These are phyloP conservation scores for Proisotoma minuta DNA, from an alignment of 2,888 invertebrate genomes.

Conservation along the genomic window DNA sequence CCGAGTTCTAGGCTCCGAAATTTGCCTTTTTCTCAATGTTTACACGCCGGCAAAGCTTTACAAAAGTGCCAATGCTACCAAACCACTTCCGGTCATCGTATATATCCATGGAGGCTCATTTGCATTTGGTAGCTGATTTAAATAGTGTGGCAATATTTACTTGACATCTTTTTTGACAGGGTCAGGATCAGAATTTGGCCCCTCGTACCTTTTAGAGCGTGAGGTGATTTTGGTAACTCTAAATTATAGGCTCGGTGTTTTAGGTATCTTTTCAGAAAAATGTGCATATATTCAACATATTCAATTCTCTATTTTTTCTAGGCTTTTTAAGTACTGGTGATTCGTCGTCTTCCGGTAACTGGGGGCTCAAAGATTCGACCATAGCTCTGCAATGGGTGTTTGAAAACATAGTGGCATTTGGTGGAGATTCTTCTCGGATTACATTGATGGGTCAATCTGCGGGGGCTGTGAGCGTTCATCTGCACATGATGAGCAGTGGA, in stretches of 20 bases:
- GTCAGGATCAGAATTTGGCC: slow-evolving; percentile 10
- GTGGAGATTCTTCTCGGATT: slow-evolving; percentile 9
- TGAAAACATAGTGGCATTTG: slow-evolving; percentile 14
- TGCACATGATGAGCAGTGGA: slow-evolving; percentile 28
- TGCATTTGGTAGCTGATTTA: neutral
- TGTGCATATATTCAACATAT: neutral
- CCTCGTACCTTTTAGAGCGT: slow-evolving; percentile 12
- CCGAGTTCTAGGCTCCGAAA: slow-evolving; percentile 14
- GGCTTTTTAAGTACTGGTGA: slow-evolving; percentile 33
- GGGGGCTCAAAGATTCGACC: slow-evolving; percentile 6
- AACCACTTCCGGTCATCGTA: slow-evolving; percentile 15
- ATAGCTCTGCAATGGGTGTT: slow-evolving; percentile 20
- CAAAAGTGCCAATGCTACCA: neutral
- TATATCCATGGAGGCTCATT: slow-evolving; percentile 20
- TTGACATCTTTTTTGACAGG: slow-evolving; percentile 1
- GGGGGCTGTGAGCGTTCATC: slow-evolving; percentile 26
- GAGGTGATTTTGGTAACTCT: slow-evolving; percentile 18
- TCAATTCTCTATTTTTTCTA: slow-evolving; percentile 15
- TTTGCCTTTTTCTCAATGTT: slow-evolving; percentile 13
- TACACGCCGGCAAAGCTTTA: slow-evolving; percentile 2
- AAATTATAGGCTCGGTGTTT: slow-evolving; percentile 8
- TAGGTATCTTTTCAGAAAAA: neutral
- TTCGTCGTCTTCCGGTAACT: slow-evolving; percentile 22
- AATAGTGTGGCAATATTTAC: neutral
- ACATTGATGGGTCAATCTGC: slow-evolving; percentile 20